phyloP scores from a whole-genome alignment of 2,113 vertebrate species.

The Dryoscopus gambensis region DNA sequence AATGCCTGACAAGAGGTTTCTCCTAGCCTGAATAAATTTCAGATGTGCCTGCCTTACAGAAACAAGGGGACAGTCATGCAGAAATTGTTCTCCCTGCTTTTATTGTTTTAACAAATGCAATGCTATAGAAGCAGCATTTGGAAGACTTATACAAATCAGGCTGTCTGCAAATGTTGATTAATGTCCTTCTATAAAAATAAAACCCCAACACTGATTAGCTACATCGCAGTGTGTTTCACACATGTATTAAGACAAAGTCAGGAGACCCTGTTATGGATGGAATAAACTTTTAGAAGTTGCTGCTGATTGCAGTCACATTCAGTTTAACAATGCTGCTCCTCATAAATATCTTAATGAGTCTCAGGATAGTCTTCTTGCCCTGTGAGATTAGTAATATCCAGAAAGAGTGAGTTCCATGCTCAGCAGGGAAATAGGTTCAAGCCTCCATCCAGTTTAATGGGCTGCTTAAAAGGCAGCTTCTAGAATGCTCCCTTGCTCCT shows the following conservation, averaged over 20 bases:
- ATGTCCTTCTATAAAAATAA: background rate
- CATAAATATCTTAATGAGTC: conserved; percentile 32
- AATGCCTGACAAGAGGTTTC: background rate
- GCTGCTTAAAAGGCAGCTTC: background rate
- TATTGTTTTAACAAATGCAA: background rate
- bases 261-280: background rate
- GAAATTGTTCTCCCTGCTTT: background rate
- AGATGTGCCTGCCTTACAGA: background rate
- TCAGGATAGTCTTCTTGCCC: background rate
- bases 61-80: background rate
- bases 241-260: background rate
- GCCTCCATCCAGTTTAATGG: background rate
- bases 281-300: conserved; percentile 4
- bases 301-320: conserved; percentile 19
- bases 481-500: background rate
- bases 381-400: conserved; percentile 14
- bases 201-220: background rate
- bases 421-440: background rate
- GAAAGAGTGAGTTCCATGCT: background rate
- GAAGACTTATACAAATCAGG: background rate
- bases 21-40: background rate
- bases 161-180: background rate
- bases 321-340: conserved; percentile 18
- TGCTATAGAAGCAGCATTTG: background rate
- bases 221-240: background rate